These are phyloP conservation scores for Neopipo cinnamomea DNA, from an alignment of 2,113 vertebrate genomes.

Conservation along the genomic window DNA sequence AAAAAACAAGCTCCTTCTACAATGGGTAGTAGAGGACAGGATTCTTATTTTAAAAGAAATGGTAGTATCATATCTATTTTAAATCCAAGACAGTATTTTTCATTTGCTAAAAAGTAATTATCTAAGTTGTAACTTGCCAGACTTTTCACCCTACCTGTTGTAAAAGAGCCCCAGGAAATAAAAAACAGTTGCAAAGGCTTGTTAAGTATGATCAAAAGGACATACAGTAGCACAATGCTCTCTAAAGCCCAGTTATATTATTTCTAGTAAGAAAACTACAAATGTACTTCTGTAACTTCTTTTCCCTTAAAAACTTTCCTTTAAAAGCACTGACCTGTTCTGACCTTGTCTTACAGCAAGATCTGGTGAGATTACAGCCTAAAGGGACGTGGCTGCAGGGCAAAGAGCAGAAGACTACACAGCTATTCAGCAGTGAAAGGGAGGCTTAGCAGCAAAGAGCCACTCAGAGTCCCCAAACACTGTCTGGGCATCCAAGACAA, in stretches of 20 bases:
- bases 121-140: neutral
- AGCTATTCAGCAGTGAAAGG: neutral
- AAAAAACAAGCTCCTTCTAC: neutral
- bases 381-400: neutral
- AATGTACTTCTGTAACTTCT: neutral
- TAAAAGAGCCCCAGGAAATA: neutral
- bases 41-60: neutral
- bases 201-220: constrained; percentile 4
- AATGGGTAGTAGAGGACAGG: neutral
- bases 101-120: neutral
- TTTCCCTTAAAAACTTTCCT: constrained; percentile 8
- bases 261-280: neutral
- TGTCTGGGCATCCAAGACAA: neutral
- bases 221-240: neutral
- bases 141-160: neutral
- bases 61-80: neutral
- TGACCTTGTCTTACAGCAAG: constrained; percentile 1
- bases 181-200: neutral
- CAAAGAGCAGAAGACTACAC: neutral
- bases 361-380: constrained; percentile 5
- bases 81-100: neutral
- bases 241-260: neutral
- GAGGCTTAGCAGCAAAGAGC: neutral
- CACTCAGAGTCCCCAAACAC: neutral
- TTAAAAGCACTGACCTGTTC: neutral